These are phyloP conservation scores for Nezara viridula DNA, from an alignment of 2,888 invertebrate genomes.

Conservation along the genomic window DNA sequence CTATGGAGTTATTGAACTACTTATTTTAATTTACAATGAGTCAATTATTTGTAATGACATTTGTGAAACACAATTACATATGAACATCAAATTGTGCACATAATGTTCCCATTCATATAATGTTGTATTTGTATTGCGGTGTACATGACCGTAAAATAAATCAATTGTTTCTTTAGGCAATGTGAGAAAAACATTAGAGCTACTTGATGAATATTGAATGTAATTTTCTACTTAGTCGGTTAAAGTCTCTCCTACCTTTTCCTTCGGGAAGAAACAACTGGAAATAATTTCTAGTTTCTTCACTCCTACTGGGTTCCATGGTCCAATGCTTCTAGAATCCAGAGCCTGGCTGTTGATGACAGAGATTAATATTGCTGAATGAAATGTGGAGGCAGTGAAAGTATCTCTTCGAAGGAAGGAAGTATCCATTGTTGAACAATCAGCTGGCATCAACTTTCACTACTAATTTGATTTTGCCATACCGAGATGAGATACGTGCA, in stretches of 20 bases:
- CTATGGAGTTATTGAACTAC: too few species aligned
- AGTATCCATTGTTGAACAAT: constrained; percentile 30
- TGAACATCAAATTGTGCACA: too few species aligned
- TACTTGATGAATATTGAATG: too few species aligned
- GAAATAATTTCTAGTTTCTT: background rate
- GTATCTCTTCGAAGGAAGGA: background rate
- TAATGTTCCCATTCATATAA: too few species aligned
- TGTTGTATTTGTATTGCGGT: too few species aligned
- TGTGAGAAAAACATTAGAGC: too few species aligned
- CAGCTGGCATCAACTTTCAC: background rate
- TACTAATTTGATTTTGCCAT: constrained; percentile 28
- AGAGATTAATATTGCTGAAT: constrained; percentile 31
- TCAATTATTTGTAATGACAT: too few species aligned
- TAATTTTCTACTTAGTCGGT: too few species aligned
- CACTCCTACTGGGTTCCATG: background rate
- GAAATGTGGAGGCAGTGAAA: constrained; percentile 9
- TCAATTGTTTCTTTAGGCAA: too few species aligned
- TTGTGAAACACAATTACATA: too few species aligned
- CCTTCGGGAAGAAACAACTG: background rate
- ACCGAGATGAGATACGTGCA: background rate
- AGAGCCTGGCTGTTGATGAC: background rate
- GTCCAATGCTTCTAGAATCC: background rate
- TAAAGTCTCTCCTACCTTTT: background rate
- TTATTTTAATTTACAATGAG: too few species aligned
- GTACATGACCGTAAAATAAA: too few species aligned